These are phyloP conservation scores for Bujurquina vittata DNA, from an alignment of 2,113 vertebrate species.

Conservation along the genomic window DNA sequence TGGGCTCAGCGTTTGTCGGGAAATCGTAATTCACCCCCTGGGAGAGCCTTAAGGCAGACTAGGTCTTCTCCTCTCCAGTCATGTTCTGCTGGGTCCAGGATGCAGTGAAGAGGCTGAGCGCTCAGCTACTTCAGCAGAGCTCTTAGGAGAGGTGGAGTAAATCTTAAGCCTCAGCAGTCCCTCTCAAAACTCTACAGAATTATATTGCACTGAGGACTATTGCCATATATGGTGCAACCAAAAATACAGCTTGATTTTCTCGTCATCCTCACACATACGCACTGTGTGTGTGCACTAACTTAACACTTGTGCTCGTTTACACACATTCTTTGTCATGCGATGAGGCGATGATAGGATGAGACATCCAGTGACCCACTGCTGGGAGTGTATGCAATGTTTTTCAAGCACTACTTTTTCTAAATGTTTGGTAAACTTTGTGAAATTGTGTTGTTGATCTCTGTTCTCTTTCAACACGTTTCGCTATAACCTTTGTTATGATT, in stretches of 20 bases:
- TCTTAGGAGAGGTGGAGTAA: conserved; percentile 47
- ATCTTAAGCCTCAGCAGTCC: conserved; percentile 55
- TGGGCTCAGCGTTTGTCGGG: conserved; percentile 64
- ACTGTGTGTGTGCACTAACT: neutral
- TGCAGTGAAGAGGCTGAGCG: conserved; percentile 66
- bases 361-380: neutral
- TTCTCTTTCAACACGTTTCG: neutral
- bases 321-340: conserved; percentile 25
- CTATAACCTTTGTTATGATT: neutral
- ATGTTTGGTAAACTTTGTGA: neutral
- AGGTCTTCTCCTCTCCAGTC: conserved; percentile 18
- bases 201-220: neutral
- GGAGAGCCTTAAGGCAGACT: conserved; percentile 46
- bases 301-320: neutral
- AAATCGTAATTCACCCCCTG: conserved; percentile 76
- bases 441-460: neutral
- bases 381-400: neutral
- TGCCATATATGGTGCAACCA: conserved; percentile 38
- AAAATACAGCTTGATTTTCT: conserved; percentile 18
- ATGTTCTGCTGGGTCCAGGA: conserved; percentile 71
- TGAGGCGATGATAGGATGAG: conserved; percentile 41
- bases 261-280: neutral
- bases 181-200: conserved; percentile 27
- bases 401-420: neutral
- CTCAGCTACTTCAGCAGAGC: conserved; percentile 48